Evolutionary conservation across 2,797 vertebrate species (phyloP), one percentile per base, ranked within the genome.

Genomic region (Hirundo rustica): DNA sequence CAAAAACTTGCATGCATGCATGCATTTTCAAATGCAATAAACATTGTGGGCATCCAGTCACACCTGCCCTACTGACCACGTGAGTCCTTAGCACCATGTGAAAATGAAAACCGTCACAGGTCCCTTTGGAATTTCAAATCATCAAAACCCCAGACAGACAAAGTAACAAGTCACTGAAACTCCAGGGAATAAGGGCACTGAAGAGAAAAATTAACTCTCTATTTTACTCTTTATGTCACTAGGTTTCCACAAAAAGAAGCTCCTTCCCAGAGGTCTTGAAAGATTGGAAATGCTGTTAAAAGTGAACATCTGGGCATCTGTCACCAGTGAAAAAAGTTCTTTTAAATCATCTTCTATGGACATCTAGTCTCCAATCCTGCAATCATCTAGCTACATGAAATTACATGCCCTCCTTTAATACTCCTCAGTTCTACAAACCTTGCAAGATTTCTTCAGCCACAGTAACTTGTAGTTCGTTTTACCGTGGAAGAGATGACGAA

Each of bases 331-430:
- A 85, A 67, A 91, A 91, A 48, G 16, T 30, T 75, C 85, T 88
- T 83, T 85, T 50, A 84, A 85, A 11, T 82, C 9, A 4, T 82
- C 47, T 36, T 65, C 57, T 38, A 54, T 7, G 92, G 93, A 91
- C 66, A 86, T 72, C 54, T 83, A 86, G 75, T 78, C 85, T 95
- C 70, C 73, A 81, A 66, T 90, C 51, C 95, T 65, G 66, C 48
- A 89, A 81, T 72, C 73, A 72, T 40, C 66, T 21, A 65, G 47
- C 72, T 78, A 68, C 96, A 75, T 75, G 85, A 95, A 95, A 93
- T 75, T 86, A 92, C 92, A 85, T 55, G 87, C 55, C 76, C 73
- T 80, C 23, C 48, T 86, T 91, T 88, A 92, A 88, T 85, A 85
- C 30, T 86, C 82, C 26, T 4, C 7, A 88, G 62, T 83, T 71